These are phyloP conservation scores for Dinomys branickii DNA, from an alignment of 2,113 vertebrate genomes.

Conservation along the genomic window DNA sequence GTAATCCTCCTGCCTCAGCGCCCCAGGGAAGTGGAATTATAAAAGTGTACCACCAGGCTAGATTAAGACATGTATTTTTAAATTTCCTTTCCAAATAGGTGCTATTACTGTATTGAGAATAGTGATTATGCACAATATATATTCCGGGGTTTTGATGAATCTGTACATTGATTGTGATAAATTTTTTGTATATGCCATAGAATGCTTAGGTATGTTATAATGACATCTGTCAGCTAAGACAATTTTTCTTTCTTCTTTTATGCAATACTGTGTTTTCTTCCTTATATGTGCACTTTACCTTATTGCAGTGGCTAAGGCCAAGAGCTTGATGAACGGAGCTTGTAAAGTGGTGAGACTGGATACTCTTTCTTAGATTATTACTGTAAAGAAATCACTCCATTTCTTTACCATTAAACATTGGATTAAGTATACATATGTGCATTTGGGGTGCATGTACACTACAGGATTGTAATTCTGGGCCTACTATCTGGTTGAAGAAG, in stretches of 20 bases:
- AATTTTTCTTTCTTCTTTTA: background rate
- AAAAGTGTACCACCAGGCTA: background rate
- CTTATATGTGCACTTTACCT: background rate
- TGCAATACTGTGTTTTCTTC: background rate
- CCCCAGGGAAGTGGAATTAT: background rate
- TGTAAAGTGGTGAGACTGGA: background rate
- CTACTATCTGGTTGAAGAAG: background rate
- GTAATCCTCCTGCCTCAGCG: background rate
- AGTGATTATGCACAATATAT: background rate
- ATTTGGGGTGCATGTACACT: rapidly evolving
- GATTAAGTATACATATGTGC: background rate
- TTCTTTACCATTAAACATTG: background rate
- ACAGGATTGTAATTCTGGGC: no score
- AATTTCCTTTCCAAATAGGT: background rate
- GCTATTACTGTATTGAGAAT: background rate
- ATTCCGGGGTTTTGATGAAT: background rate
- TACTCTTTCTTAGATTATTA: background rate
- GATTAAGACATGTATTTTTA: background rate
- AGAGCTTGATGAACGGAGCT: background rate
- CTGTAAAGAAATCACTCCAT: background rate
- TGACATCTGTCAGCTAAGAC: background rate
- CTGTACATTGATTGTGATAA: no score
- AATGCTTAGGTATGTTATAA: background rate
- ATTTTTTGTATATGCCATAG: background rate
- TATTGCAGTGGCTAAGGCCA: background rate